A percentile compares a stretch with the other conserved stretches of the same genome.
phyloP scores from a whole-genome alignment of 2,113 vertebrate genomes.

The Enhydra lutris region DNA sequence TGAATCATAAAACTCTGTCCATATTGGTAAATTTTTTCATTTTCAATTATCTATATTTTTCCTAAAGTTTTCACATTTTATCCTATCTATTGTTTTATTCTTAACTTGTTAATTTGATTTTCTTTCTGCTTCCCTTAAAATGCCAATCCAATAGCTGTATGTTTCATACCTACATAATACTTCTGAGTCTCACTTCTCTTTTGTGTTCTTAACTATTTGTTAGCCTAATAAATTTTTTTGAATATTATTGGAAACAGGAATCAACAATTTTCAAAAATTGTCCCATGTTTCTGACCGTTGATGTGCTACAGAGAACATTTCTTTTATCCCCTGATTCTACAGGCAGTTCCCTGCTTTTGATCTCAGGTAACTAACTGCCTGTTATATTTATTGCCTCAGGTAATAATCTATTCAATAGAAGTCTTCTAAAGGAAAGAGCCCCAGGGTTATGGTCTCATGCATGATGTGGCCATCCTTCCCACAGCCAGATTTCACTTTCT shows the following conservation, averaged over 20 bases:
- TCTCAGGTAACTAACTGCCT: neutral
- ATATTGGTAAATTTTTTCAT: neutral
- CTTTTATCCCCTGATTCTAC: neutral
- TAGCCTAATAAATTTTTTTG: neutral
- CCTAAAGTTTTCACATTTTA: neutral
- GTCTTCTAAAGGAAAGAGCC: neutral
- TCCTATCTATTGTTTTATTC: neutral
- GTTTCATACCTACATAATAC: neutral
- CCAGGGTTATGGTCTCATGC: neutral
- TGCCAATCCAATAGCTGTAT: neutral
- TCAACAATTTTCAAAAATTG: neutral
- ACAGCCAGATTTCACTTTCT: neutral
- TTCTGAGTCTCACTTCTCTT: neutral
- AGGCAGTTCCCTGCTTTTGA: neutral
- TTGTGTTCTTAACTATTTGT: neutral
- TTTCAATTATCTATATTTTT: neutral
- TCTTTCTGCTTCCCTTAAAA: neutral
- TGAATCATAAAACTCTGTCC: neutral
- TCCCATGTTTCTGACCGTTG: neutral
- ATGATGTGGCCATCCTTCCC: neutral
- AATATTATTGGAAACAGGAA: neutral
- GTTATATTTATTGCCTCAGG: neutral
- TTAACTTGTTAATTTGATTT: neutral
- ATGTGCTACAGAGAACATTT: neutral
- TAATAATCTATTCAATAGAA: neutral